These are phyloP conservation scores for Mystacornis crossleyi DNA, from an alignment of 2,113 vertebrate genomes.

Conservation along the genomic window DNA sequence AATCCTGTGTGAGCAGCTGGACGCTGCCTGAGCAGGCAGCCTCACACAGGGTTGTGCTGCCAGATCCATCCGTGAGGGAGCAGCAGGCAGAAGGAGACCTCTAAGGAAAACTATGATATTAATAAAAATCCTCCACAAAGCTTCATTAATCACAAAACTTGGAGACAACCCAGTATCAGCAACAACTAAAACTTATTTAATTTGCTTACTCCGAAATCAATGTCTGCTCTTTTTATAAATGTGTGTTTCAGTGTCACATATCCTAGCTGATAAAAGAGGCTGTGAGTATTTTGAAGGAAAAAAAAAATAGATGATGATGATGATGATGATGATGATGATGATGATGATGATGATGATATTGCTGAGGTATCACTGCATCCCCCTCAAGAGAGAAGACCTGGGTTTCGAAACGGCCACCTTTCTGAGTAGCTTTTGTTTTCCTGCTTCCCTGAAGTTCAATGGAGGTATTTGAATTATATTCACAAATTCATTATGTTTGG, in stretches of 20 bases:
- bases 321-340: background rate
- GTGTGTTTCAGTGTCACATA: background rate
- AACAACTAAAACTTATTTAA: background rate
- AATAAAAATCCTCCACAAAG: background rate
- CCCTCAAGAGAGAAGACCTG: background rate
- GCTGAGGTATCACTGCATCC: background rate
- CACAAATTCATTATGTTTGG: background rate
- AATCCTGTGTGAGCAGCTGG: conserved; percentile 15
- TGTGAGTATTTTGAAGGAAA: background rate
- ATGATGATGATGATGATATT: background rate
- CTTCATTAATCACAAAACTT: background rate
- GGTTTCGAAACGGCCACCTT: background rate
- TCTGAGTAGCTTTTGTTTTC: background rate
- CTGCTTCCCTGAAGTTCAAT: background rate
- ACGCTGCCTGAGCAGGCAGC: background rate
- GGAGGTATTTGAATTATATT: background rate
- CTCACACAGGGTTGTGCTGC: background rate
- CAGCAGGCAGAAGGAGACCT: background rate
- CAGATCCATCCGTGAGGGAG: background rate
- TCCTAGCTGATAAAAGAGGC: background rate
- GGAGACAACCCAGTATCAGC: background rate
- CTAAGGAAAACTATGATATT: background rate
- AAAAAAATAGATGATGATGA: background rate
- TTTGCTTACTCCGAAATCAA: background rate
- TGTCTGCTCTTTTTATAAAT: background rate